Percentiles rank a stretch among this genome's conserved stretches.
phyloP scores from a whole-genome alignment of 1,140 invertebrate species.

The Monomorium pharaonis region DNA sequence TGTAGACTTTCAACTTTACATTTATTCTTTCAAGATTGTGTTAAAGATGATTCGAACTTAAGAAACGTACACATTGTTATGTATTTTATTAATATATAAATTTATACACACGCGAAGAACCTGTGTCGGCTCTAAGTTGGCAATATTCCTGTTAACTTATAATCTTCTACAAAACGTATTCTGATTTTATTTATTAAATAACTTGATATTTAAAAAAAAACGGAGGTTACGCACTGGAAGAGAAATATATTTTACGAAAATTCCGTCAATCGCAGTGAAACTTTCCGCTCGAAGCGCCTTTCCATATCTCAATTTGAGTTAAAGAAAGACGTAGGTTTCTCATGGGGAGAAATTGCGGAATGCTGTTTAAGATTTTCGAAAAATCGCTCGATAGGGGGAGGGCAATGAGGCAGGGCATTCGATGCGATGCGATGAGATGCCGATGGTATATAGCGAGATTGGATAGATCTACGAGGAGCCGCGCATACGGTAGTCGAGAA shows the following conservation, averaged over 20 bases:
- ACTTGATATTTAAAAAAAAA: neutral
- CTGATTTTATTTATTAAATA: too few relatives aligned
- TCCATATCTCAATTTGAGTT: neutral
- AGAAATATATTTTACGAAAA: neutral
- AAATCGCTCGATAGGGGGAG: constrained; percentile 11
- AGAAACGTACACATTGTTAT: too few relatives aligned
- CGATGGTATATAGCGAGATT: constrained; percentile 43
- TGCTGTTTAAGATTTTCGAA: constrained; percentile 53
- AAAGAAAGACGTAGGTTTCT: neutral
- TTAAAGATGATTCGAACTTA: too few relatives aligned
- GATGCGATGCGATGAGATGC: constrained; percentile 20
- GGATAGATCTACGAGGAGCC: constrained; percentile 29
- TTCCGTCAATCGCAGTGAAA: neutral
- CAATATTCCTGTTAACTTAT: too few relatives aligned
- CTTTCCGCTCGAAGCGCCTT: neutral
- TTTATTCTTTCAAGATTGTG: too few relatives aligned
- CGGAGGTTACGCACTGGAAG: neutral
- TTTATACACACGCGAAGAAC: too few relatives aligned
- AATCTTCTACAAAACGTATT: too few relatives aligned
- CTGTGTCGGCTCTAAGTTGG: too few relatives aligned
- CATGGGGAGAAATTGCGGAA: constrained; percentile 14
- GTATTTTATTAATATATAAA: too few relatives aligned
- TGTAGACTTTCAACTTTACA: too few relatives aligned
- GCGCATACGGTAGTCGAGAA: constrained; percentile 65
- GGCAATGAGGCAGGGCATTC: too few relatives aligned